These are phyloP conservation scores for Eurytemora carolleeae DNA, from an alignment of 1,140 invertebrate species.

Conservation along the genomic window DNA sequence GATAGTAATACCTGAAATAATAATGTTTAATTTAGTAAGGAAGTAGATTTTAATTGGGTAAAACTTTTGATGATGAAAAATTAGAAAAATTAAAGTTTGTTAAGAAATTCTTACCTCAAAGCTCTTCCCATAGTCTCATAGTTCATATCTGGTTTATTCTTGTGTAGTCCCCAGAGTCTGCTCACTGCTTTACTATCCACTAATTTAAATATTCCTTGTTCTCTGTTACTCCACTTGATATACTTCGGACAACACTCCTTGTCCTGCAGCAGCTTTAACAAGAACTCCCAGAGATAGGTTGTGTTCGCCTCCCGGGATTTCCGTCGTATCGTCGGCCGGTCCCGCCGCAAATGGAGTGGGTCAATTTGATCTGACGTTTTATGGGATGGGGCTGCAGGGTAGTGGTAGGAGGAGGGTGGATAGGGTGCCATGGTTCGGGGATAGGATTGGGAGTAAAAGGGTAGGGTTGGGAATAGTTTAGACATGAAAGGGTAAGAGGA, in stretches of 20 bases:
- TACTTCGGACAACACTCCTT: conserved; percentile 92
- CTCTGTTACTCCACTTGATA: conserved; percentile 98
- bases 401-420: no score
- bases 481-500: no score
- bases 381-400: no score
- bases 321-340: no score
- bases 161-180: conserved; percentile 91
- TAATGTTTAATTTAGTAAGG: not conserved
- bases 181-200: conserved; percentile 98
- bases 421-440: no score
- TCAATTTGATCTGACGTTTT: no score
- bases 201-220: conserved; percentile 93
- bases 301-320: conserved; percentile 43
- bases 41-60: no score
- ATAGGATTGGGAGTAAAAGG: no score
- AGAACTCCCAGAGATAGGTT: conserved; percentile 97
- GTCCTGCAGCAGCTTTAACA: conserved; percentile 89
- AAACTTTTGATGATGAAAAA: no score
- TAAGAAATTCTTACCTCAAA: conserved; percentile 56
- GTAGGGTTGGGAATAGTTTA: no score
- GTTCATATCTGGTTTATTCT: conserved; percentile 99
- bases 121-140: conserved; percentile 99
- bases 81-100: no score
- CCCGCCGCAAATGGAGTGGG: no score
- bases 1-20: conserved; percentile 79